Evolutionary conservation across 2,797 vertebrate genomes (phyloP).

Genomic region (Melanotaenia nigrans): DNA sequence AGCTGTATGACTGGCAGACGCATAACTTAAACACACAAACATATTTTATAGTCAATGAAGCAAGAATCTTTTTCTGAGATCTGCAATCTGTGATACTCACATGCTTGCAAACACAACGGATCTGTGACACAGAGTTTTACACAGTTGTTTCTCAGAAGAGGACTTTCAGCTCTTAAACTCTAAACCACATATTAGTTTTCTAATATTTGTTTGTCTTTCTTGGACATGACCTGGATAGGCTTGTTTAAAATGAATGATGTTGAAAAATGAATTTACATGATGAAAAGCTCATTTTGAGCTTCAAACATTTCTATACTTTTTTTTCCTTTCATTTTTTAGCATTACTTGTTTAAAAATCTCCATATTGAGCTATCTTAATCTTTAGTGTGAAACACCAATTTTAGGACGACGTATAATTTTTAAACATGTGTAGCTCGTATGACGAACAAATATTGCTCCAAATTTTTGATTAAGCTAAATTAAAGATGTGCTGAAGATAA

Average conservation of each 20-base stretch:
- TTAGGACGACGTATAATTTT: background rate
- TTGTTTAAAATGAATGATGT: background rate
- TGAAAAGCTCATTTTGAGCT: background rate
- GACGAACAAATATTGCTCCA: background rate
- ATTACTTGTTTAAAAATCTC: background rate
- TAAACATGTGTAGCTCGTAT: background rate
- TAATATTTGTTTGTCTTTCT: background rate
- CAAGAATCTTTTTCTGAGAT: background rate
- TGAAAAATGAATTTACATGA: background rate
- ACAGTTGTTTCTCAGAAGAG: background rate
- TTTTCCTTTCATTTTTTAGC: background rate
- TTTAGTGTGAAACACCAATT: background rate
- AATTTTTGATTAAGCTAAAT: too few relatives aligned
- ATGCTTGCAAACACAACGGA: background rate
- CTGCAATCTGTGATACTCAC: background rate
- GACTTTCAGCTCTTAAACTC: conserved; percentile 2
- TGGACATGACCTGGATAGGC: background rate
- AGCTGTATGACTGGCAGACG: conserved; percentile 23
- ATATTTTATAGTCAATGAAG: background rate
- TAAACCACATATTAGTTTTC: conserved; percentile 10
- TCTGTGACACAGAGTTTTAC: background rate
- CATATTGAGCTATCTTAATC: background rate
- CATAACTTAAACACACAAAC: background rate
- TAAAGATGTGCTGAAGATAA: background rate
- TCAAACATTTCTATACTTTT: background rate